Conservation (phyloP, 2,797 vertebrate species). For the Calcarius lapponicus region DNA sequence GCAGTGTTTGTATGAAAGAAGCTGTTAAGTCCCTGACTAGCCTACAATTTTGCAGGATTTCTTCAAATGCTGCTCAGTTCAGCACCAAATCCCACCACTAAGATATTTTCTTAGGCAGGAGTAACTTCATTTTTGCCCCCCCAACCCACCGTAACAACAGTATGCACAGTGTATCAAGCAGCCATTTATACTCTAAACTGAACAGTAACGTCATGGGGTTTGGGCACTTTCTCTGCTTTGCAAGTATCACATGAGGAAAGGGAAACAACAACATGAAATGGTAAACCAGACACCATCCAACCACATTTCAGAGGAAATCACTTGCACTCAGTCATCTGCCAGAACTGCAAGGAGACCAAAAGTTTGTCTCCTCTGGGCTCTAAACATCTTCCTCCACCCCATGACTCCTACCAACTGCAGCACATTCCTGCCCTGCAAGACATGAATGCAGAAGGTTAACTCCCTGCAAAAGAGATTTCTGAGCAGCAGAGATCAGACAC, state of each 20-base stretch:
- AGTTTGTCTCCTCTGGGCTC: neutral
- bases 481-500: neutral
- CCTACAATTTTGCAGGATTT: neutral
- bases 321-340: neutral
- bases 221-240: neutral
- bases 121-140: neutral
- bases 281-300: neutral
- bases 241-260: neutral
- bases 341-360: neutral
- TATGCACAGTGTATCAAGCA: neutral
- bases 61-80: neutral
- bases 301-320: neutral
- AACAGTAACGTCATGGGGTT: neutral
- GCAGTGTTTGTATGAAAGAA: neutral
- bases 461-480: neutral
- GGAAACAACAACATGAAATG: neutral
- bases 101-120: neutral
- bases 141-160: neutral
- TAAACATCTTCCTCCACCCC: neutral
- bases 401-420: neutral
- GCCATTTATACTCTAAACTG: neutral
- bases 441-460: rapidly evolving
- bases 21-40: neutral
- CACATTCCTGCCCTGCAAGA: neutral
- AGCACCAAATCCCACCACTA: neutral